Evolutionary conservation across 1,140 invertebrate genomes (phyloP).

Genomic region (Spodoptera litura): DNA sequence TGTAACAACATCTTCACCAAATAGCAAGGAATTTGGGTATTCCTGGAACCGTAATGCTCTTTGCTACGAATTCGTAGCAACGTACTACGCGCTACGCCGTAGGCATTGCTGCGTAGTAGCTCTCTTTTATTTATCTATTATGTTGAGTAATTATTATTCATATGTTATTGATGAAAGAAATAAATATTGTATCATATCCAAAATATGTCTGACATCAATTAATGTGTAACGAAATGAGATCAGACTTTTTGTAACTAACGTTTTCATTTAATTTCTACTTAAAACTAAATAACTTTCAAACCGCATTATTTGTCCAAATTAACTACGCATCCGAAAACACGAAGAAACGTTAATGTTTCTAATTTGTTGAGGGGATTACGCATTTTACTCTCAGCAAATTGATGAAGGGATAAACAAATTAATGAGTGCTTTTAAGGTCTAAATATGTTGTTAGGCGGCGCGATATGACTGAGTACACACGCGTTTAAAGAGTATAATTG

Average conservation of each 20-base stretch:
- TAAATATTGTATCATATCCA: too few relatives aligned
- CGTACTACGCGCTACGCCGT: background rate
- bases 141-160: too few relatives aligned
- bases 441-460: background rate
- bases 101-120: background rate
- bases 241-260: too few relatives aligned
- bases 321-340: background rate
- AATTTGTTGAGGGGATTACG: background rate
- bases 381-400: background rate
- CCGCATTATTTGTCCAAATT: background rate
- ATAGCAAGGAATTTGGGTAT: too few relatives aligned
- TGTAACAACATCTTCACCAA: too few relatives aligned
- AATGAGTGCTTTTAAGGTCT: background rate
- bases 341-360: background rate
- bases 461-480: too few relatives aligned
- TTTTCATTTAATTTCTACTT: background rate
- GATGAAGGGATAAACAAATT: conserved; percentile 35
- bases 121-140: too few relatives aligned
- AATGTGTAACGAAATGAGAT: too few relatives aligned
- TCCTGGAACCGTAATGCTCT: background rate
- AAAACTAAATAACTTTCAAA: background rate
- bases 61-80: conserved; percentile 5
- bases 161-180: too few relatives aligned
- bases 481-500: too few relatives aligned
- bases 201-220: background rate